These are phyloP conservation scores for Hemistola chrysoprasaria DNA, from an alignment of 2,888 invertebrate species.

Conservation along the genomic window DNA sequence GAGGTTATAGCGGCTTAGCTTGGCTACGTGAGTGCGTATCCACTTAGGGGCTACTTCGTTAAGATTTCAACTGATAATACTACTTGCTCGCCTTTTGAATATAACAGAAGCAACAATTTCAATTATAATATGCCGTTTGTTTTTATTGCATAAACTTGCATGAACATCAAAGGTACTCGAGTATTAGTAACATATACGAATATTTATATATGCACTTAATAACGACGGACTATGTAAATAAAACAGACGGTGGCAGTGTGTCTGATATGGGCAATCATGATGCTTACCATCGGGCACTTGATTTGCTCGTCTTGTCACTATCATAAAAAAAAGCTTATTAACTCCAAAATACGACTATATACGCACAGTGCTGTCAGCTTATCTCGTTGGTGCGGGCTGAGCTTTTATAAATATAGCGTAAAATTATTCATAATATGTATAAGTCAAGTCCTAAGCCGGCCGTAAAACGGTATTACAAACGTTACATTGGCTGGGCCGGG, in stretches of 20 bases:
- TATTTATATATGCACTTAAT: no score
- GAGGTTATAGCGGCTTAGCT: slow-evolving; percentile 43
- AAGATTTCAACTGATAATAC: slow-evolving; percentile 39
- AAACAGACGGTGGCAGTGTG: no score
- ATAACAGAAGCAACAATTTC: slow-evolving; percentile 5
- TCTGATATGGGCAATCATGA: no score
- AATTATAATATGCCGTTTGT: not conserved
- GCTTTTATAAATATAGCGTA: slow-evolving; percentile 66
- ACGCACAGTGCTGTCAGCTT: slow-evolving; percentile 35
- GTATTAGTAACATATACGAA: no score
- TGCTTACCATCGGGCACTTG: no score
- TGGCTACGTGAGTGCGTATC: slow-evolving; percentile 40
- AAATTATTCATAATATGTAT: slow-evolving; percentile 79
- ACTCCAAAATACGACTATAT: not conserved
- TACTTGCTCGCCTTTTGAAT: slow-evolving; percentile 27
- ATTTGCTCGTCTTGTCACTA: no score
- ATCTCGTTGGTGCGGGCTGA: slow-evolving; percentile 51
- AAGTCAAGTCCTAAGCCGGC: slow-evolving; percentile 74
- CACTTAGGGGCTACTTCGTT: slow-evolving; percentile 40
- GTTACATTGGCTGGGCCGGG: slow-evolving; percentile 71
- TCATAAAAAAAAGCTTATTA: no score
- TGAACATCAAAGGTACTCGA: no score
- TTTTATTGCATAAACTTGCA: not conserved
- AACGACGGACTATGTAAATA: no score
- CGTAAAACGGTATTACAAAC: slow-evolving; percentile 78